A percentile compares a stretch with the other conserved stretches of the same genome.
phyloP scores from a whole-genome alignment of 2,888 invertebrate species.

The Eupithecia inturbata region DNA sequence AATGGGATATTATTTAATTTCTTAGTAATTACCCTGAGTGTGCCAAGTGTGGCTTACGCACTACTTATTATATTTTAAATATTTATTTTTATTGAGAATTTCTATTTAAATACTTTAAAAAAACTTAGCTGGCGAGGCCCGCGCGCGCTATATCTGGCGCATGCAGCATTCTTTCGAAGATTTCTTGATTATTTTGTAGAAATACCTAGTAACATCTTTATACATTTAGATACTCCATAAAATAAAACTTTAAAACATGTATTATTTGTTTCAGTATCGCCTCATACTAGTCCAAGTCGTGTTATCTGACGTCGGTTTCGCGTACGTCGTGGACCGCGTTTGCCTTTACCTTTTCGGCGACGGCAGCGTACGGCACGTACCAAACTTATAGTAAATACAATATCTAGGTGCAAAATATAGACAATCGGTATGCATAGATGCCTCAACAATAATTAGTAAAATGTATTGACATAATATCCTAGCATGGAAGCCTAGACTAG shows the following conservation, averaged over 20 bases:
- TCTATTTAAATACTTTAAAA: too few species aligned
- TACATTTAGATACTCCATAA: too few species aligned
- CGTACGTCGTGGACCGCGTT: slow-evolving; percentile 92
- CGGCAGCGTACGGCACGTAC: slow-evolving; percentile 80
- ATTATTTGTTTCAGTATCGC: slow-evolving; percentile 90
- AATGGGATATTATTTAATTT: too few species aligned
- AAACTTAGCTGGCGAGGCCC: too few species aligned
- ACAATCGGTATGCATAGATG: not conserved
- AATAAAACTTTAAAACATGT: not conserved
- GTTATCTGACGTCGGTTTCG: slow-evolving; percentile 92
- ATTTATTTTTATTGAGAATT: too few species aligned
- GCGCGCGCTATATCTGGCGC: too few species aligned
- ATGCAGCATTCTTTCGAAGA: too few species aligned
- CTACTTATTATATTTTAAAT: too few species aligned
- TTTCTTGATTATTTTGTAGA: too few species aligned
- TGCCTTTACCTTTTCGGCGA: slow-evolving; percentile 95
- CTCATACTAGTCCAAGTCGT: slow-evolving; percentile 92
- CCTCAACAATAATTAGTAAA: not conserved
- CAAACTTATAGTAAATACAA: slow-evolving; percentile 33
- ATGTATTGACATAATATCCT: not conserved
- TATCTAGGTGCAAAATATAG: slow-evolving; percentile 18
- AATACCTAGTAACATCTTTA: too few species aligned
- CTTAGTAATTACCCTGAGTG: too few species aligned
- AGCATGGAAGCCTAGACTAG: not conserved
- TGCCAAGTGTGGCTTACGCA: too few species aligned